phyloP scores from a whole-genome alignment of 2,888 invertebrate species.

The Amphipyra berbera region DNA sequence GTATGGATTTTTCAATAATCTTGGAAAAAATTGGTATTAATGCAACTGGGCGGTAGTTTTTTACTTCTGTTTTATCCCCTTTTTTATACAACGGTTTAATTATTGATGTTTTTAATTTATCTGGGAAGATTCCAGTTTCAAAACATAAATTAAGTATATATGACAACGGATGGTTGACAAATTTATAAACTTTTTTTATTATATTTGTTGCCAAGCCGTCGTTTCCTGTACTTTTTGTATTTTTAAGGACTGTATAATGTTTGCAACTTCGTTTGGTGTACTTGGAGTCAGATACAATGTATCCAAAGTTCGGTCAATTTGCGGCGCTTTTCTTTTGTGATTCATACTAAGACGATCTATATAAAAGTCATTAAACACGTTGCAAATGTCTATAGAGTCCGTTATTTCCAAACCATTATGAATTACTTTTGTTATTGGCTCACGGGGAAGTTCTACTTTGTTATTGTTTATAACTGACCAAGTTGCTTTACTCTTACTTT shows the following conservation, averaged over 20 bases:
- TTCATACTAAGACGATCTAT: not conserved
- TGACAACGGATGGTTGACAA: not conserved
- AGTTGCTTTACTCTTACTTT: conserved; percentile 10
- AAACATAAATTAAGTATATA: not conserved
- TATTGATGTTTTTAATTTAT: not conserved
- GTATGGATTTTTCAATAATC: not conserved
- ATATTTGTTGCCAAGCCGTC: conserved; percentile 1
- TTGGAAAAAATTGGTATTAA: not conserved
- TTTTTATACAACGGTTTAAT: conserved; percentile 1
- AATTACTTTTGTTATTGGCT: conserved; percentile 3
- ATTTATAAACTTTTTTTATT: conserved; percentile 3
- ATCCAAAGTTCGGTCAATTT: not conserved
- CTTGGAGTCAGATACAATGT: not conserved
- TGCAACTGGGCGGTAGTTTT: not conserved
- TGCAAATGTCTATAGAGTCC: not conserved
- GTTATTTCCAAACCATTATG: not conserved
- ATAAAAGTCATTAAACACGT: not conserved
- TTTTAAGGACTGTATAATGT: not conserved
- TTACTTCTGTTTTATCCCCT: not conserved
- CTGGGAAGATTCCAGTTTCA: not conserved
- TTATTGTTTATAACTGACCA: conserved; percentile 7
- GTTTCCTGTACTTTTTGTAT: not conserved
- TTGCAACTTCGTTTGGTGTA: not conserved
- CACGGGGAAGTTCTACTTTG: not conserved
- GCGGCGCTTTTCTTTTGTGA: not conserved